Evolutionary conservation across 2,888 invertebrate species (phyloP), one percentile per base, ranked within the genome.

Genomic region (Apodemia zela): DNA sequence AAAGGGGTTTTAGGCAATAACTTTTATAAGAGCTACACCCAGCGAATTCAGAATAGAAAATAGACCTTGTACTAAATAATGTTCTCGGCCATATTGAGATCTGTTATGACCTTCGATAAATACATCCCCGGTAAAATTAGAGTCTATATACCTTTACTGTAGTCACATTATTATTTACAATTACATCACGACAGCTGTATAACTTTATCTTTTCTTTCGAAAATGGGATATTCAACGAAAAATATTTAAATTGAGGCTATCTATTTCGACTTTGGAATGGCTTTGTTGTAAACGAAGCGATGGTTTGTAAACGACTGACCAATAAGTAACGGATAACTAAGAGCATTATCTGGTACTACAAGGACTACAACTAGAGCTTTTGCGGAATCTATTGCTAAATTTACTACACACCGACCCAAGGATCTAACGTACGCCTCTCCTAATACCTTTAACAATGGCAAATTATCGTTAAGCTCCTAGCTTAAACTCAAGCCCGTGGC

Each of bases 21-120:
- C 49, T 21, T 51, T 51, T 51, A 51, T 51, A 18, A 51, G 49
- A 21, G 21, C 49, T 51, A 51, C 8, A 11, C 49, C 49, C 0
- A 51, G 4, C 21, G 21, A 21, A 51, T 51, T 51, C 11, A 11
- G 18, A 0, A 51, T 18, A 3, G 49, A 51, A 18, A 64, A 64
- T 13, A 64, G n/a, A 15, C 64, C 61, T 8, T 64, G 64, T 15
- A 64, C 60, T 25, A 64, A 33, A 51, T 61, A 64, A 33, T 64
- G 47, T 42, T 64, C 64, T 1, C 57, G 61, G 2, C 64, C 64
- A 5, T 33, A 29, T 18, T 64, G 60, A 29, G 54, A 64, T 42
- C 64, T 59, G 21, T 60, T 64, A 35, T 60, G 57, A 42, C 64
- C 58, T 49, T 64, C 64, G 18, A 64, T 58, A 29, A 60, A 64